Evolutionary conservation across 2,797 vertebrate species (phyloP).

Genomic region (Melanotaenia pygmaea): DNA sequence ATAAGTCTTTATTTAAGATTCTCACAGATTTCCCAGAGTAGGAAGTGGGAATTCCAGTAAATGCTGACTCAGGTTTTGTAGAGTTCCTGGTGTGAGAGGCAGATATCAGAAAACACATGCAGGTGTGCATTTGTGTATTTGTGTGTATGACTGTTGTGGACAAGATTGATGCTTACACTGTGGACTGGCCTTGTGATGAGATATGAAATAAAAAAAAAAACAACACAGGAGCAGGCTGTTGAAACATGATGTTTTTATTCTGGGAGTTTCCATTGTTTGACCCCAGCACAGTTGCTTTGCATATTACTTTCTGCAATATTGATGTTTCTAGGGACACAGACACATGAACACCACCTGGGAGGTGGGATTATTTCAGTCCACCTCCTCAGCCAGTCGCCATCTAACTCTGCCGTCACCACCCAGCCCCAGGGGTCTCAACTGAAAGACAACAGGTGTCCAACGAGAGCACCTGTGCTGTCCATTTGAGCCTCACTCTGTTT

Average conservation of each 20-base stretch:
- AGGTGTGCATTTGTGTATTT: conserved; percentile 14
- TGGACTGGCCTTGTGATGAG: conserved; percentile 49
- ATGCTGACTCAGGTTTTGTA: conserved; percentile 14
- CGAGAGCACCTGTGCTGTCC: conserved; percentile 54
- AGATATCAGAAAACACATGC: conserved; percentile 4
- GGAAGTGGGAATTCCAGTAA: conserved; percentile 29
- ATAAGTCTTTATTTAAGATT: conserved; percentile 5
- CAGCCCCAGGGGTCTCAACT: conserved; percentile 59
- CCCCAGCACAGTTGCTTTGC: conserved; percentile 22
- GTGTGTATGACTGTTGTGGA: conserved; percentile 35
- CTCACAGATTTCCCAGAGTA: conserved; percentile 30
- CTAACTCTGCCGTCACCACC: conserved; percentile 41
- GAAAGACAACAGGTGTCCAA: conserved; percentile 69
- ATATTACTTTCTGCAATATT: conserved; percentile 57
- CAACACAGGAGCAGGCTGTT: conserved; percentile 5
- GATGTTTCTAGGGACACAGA: conserved; percentile 35
- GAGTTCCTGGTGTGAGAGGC: conserved; percentile 26
- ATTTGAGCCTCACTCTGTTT: conserved; percentile 21
- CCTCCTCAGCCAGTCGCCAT: conserved; percentile 26
- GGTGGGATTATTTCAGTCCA: conserved; percentile 32
- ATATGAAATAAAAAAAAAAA: conserved; percentile 41
- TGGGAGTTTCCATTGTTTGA: conserved; percentile 42
- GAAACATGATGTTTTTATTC: conserved; percentile 43
- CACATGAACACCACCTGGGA: conserved; percentile 59
- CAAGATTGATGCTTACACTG: conserved; percentile 31